Conservation (phyloP, 2,797 vertebrate genomes). For the Cetoscarus ocellatus region DNA sequence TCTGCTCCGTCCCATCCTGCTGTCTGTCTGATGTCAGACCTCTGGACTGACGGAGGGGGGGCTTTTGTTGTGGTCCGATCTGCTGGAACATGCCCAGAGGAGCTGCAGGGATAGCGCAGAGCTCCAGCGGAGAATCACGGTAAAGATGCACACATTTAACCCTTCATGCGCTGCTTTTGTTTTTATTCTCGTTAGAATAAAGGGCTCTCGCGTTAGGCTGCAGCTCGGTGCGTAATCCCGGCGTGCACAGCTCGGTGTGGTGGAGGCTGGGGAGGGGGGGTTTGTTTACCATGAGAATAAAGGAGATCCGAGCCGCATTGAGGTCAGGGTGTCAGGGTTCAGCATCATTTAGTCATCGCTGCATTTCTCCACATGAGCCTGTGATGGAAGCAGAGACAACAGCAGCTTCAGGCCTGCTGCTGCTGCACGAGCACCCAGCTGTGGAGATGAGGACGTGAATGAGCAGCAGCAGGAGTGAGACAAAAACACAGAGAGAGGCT, state of each 20-base stretch:
- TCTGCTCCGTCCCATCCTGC: slow-evolving; percentile 11
- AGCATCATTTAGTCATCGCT: slow-evolving; percentile 7
- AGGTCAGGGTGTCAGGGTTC: neutral
- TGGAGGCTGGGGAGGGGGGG: neutral
- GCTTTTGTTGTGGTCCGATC: slow-evolving; percentile 66
- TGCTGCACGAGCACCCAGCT: neutral
- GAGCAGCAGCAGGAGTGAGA: neutral
- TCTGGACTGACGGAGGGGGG: slow-evolving; percentile 45
- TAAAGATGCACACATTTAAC: slow-evolving; percentile 6
- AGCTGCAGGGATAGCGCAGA: slow-evolving; percentile 63
- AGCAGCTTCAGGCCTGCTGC: slow-evolving; percentile 19
- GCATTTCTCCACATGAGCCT: neutral
- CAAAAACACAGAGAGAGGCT: neutral
- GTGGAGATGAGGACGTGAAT: neutral
- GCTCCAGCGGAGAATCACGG: slow-evolving; percentile 55
- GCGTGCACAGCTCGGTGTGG: neutral
- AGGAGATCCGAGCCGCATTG: fast-evolving
- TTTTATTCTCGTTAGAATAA: slow-evolving; percentile 36
- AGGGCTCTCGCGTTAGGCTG: slow-evolving; percentile 20
- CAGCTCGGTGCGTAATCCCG: neutral
- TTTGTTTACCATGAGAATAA: slow-evolving; percentile 33
- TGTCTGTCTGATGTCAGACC: slow-evolving; percentile 19
- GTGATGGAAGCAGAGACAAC: slow-evolving; percentile 6
- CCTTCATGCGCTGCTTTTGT: neutral
- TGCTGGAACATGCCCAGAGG: slow-evolving; percentile 62